These are phyloP conservation scores for Takifugu ocellatus DNA, from an alignment of 2,797 vertebrate species.

Conservation along the genomic window DNA sequence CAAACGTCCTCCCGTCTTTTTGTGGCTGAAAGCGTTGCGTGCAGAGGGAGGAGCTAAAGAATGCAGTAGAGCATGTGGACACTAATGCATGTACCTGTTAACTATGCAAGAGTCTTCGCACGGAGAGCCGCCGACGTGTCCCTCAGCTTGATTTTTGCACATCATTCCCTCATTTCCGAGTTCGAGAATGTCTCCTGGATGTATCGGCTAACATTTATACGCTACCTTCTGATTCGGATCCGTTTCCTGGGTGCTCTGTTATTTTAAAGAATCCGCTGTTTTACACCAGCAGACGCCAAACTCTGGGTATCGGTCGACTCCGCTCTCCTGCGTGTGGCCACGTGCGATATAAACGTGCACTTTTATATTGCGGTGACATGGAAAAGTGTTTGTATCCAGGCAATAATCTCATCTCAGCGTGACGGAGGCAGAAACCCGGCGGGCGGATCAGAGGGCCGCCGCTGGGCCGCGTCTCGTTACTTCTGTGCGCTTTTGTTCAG, in stretches of 20 bases:
- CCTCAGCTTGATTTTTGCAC: conserved; percentile 77
- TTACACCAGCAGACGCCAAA: conserved; percentile 59
- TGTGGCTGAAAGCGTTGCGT: neutral
- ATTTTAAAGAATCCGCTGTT: neutral
- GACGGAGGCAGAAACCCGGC: too few species aligned
- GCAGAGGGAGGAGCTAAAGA: conserved; percentile 47
- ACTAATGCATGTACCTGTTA: conserved; percentile 79
- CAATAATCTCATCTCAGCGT: too few species aligned
- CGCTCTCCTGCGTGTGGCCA: conserved; percentile 21
- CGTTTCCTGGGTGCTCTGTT: conserved; percentile 55
- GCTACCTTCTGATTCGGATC: conserved; percentile 29
- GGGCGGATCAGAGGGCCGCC: too few species aligned
- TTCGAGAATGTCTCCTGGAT: conserved; percentile 34
- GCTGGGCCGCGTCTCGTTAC: too few species aligned
- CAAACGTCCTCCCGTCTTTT: too few species aligned
- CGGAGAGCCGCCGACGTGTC: conserved; percentile 30
- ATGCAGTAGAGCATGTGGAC: conserved; percentile 79
- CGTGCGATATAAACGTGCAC: conserved; percentile 65
- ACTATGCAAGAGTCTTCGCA: conserved; percentile 84
- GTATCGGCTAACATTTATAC: conserved; percentile 24
- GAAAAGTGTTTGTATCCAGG: too few species aligned
- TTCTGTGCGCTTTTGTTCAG: too few species aligned
- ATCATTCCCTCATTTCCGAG: conserved; percentile 47
- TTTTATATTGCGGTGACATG: conserved; percentile 46
- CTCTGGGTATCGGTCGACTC: conserved; percentile 8